Percentiles rank a stretch among this genome's conserved stretches.
Conservation (phyloP, 2,797 vertebrate species). For the Sebastes kiyomatsui region DNA sequence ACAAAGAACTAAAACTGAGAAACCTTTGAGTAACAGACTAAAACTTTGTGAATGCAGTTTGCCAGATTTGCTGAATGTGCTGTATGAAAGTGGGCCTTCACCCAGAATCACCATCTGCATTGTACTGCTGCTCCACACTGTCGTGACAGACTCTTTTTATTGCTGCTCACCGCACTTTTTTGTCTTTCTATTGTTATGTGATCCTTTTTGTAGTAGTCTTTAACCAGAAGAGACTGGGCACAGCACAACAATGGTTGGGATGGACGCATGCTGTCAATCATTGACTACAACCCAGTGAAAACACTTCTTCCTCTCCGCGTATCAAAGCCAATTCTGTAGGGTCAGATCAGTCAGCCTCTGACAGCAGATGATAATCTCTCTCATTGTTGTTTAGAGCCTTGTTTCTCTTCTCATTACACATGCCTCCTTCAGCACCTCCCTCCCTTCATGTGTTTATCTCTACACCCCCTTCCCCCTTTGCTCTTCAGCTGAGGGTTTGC, state of each 20-base stretch:
- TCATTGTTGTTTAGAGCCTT: constrained; percentile 56
- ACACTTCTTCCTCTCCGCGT: constrained; percentile 37
- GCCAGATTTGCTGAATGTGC: constrained; percentile 9
- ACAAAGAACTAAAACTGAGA: background rate
- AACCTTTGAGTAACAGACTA: background rate
- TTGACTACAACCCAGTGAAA: constrained; percentile 52
- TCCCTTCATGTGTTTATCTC: constrained; percentile 40
- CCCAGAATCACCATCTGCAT: constrained; percentile 20
- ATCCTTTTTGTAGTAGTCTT: constrained; percentile 20
- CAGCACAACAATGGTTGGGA: constrained; percentile 53
- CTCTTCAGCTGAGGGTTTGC: constrained; percentile 35
- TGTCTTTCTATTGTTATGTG: constrained; percentile 30
- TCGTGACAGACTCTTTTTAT: constrained; percentile 40
- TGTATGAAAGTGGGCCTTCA: background rate
- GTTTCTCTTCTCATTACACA: constrained; percentile 62
- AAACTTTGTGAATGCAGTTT: constrained; percentile 1
- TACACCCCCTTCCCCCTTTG: background rate
- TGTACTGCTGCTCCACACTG: constrained; percentile 31
- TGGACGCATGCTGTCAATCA: constrained; percentile 64
- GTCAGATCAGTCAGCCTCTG: constrained; percentile 74
- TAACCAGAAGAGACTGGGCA: constrained; percentile 17
- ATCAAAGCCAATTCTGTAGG: constrained; percentile 64
- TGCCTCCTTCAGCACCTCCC: constrained; percentile 32
- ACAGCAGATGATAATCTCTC: constrained; percentile 69
- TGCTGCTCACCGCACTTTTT: constrained; percentile 20